Percentiles rank a stretch among this genome's conserved stretches.
These are phyloP conservation scores for Bergia puertoricense DNA, from an alignment of 92 coral and sea anemone species.

Conservation along the genomic window DNA sequence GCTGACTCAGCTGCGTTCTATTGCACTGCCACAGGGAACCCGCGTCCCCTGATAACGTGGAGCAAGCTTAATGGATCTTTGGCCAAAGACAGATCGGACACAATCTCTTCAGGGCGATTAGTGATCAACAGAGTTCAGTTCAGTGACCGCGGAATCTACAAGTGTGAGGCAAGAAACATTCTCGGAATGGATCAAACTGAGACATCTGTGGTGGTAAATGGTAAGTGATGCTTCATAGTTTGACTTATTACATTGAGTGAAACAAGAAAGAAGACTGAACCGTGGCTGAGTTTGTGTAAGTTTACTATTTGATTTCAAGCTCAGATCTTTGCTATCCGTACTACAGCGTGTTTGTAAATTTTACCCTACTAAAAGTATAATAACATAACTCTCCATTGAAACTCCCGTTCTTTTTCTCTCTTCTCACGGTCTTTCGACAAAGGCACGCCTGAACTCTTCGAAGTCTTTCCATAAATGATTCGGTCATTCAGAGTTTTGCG, in stretches of 20 bases:
- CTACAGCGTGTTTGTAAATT: neutral
- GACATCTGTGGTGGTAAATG: constrained; percentile 35
- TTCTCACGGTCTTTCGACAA: too few relatives aligned
- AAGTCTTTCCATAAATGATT: too few relatives aligned
- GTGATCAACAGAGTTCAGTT: constrained; percentile 13
- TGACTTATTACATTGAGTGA: too few relatives aligned
- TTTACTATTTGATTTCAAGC: neutral
- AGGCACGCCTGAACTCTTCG: too few relatives aligned
- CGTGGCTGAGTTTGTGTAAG: too few relatives aligned
- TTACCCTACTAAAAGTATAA: neutral
- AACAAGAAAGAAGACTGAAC: too few relatives aligned
- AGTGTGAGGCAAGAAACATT: too few relatives aligned
- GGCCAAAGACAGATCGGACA: neutral
- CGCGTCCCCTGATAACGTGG: constrained; percentile 48
- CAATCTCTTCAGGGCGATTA: constrained; percentile 32
- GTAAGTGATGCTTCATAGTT: too few relatives aligned
- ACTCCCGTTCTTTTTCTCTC: too few relatives aligned
- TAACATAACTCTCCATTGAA: neutral
- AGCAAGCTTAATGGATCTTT: constrained; percentile 44
- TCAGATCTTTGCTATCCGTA: neutral
- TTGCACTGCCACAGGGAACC: constrained; percentile 53
- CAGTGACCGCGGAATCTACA: constrained; percentile 40
- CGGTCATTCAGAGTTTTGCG: too few relatives aligned
- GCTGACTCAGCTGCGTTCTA: constrained; percentile 35
- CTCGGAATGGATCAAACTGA: too few relatives aligned